Base-by-base conservation (phyloP, 2,113 vertebrate species). In the Mus pahari region DNA sequence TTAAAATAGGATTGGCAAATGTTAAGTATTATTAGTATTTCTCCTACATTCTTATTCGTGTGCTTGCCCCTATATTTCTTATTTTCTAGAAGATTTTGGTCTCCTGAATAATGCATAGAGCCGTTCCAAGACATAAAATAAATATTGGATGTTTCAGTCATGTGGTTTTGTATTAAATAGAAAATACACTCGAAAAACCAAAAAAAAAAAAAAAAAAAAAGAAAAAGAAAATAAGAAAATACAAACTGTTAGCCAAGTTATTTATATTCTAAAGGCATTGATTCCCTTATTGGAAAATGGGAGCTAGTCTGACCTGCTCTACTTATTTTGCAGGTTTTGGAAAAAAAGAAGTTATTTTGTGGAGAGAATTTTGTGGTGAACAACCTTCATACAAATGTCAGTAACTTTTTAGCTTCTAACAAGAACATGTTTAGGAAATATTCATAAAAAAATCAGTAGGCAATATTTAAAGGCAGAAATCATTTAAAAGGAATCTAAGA, bases 71-170 rank as follows among this genome's bases (percentile, higher is more conserved):
- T 94, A 10, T 71, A 68, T 83, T 93, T 93, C 48, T 86, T 78
- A 53, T 92, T 92, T 10, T 16, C 48, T 20, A 66, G 45, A 31
- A 11, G 24, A 71, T 28, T 62, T 36, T 81, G 39, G 33, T 75
- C 77, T 93, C 8, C 73, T 94, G 39, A 91, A 93, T 95, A 95
- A 96, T 36, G 70, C 31, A 91, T 77, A 73, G 42, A 26, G 60
- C 2, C 53, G 16, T 73, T 92, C 33, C 24, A 93, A 75, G 64
- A 14, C 14, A 81, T 79, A 88, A 90, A 87, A 92, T 50, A 84
- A 92, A 24, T 68, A 83, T 86, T 14, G 39, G 3, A 36, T 96
- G 39, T 73, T 95, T 89, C 48, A 64, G 3, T 93, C n/a, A 89
- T 24, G 71, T 26, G 73, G 36, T 75, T 94, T 94, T 66, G 31